Evolutionary conservation across 2,797 vertebrate species (phyloP).

Genomic region (Micropoecilia bifurca): DNA sequence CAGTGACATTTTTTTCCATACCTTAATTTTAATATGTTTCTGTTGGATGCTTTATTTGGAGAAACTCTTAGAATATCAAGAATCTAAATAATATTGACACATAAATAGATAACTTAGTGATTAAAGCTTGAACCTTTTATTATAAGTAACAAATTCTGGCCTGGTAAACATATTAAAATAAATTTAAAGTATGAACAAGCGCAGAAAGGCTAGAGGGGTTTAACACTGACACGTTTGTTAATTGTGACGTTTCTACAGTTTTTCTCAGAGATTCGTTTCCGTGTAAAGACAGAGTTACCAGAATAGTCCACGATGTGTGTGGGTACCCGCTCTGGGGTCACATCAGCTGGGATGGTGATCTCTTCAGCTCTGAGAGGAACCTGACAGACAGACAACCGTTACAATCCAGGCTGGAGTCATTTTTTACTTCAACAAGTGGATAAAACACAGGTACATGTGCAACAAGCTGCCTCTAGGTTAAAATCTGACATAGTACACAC

Average conservation of each 20-base stretch:
- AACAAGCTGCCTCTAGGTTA: neutral
- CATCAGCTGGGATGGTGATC: conserved; percentile 97
- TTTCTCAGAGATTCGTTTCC: neutral
- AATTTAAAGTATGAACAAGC: neutral
- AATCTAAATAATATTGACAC: neutral
- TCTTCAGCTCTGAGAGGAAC: conserved; percentile 96
- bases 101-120: neutral
- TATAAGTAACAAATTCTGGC: neutral
- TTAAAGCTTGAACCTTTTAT: neutral
- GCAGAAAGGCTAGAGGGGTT: neutral
- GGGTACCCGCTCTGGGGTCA: conserved; percentile 96
- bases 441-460: neutral
- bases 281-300: conserved; percentile 74
- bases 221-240: neutral
- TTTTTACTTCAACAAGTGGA: neutral
- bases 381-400: conserved; percentile 64
- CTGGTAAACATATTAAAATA: neutral
- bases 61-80: neutral
- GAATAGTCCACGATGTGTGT: conserved; percentile 99
- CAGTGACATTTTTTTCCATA: neutral
- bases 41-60: neutral
- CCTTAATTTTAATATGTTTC: neutral
- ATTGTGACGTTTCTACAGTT: neutral
- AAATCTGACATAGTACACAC: neutral
- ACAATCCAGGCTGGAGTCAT: neutral